Percentiles rank a stretch among this genome's conserved stretches.
Evolutionary conservation across 53 echinoderm and acorn worm species (phyloP).

Genomic region (Stichopus horrens): DNA sequence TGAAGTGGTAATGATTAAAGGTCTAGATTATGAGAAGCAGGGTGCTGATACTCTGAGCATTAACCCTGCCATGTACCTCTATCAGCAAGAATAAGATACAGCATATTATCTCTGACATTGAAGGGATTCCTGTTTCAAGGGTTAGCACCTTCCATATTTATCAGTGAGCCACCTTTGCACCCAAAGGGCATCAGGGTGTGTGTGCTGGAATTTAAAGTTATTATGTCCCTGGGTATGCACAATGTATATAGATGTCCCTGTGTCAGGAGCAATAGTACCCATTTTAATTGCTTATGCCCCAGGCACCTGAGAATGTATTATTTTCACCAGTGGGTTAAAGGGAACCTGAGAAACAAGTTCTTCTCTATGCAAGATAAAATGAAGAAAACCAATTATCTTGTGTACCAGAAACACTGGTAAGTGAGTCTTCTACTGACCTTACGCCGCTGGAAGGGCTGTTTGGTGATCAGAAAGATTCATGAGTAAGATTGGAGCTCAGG

Average conservation of each 20-base stretch:
- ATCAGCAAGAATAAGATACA: background rate
- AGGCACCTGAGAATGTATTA: conserved; percentile 6
- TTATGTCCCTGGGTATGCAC: background rate
- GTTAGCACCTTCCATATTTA: no score
- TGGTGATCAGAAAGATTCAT: background rate
- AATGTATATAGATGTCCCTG: no score
- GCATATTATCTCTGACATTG: background rate
- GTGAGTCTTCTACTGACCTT: background rate
- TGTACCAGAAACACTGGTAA: background rate
- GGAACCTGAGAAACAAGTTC: background rate
- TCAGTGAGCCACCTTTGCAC: background rate
- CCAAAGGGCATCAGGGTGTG: conserved; percentile 9
- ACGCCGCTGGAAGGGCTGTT: background rate
- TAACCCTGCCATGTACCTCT: background rate
- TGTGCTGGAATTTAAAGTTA: conserved; percentile 4
- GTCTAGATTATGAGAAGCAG: background rate
- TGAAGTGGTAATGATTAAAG: background rate
- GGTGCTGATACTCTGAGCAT: background rate
- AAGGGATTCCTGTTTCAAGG: background rate
- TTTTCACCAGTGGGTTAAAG: background rate
- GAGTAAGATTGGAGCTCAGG: background rate
- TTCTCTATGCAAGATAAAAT: background rate
- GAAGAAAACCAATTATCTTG: background rate
- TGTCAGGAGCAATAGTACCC: background rate
- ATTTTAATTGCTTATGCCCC: conserved; percentile 36